Evolutionary conservation across 2,113 vertebrate genomes (phyloP).

Genomic region (Casuarius casuarius): DNA sequence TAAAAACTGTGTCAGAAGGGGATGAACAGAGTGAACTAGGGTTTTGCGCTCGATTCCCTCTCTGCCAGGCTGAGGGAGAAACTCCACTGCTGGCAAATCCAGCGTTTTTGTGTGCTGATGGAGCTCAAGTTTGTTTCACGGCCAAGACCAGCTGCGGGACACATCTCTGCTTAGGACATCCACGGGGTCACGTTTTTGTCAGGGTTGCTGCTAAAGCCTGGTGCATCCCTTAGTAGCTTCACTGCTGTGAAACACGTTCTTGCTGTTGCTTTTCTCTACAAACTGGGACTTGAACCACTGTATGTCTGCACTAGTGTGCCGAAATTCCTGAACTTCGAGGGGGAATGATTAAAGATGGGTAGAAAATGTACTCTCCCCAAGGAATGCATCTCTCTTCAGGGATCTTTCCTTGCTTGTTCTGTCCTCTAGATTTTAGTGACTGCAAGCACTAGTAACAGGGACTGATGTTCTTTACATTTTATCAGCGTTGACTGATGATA

Average conservation of each 20-base stretch:
- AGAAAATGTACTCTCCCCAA: neutral
- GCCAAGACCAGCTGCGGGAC: neutral
- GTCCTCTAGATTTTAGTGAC: neutral
- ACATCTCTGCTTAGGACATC: neutral
- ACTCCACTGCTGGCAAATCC: neutral
- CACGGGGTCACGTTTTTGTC: neutral
- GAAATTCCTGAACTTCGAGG: neutral
- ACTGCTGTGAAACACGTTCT: neutral
- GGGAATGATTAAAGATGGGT: neutral
- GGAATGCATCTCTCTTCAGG: neutral
- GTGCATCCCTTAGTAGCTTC: neutral
- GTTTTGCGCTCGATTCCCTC: neutral
- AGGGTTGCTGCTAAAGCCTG: neutral
- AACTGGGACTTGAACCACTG: neutral
- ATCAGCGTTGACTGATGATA: neutral
- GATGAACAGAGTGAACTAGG: neutral
- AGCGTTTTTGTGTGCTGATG: neutral
- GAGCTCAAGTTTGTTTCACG: neutral
- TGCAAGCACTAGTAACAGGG: neutral
- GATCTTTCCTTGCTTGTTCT: neutral
- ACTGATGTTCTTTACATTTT: neutral
- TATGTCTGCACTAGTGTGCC: rapidly evolving
- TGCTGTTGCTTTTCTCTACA: neutral
- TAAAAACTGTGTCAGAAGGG: neutral
- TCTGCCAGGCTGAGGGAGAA: neutral